Evolutionary conservation across 2,888 invertebrate genomes (phyloP).

Genomic region (Drosophila koepferae): DNA sequence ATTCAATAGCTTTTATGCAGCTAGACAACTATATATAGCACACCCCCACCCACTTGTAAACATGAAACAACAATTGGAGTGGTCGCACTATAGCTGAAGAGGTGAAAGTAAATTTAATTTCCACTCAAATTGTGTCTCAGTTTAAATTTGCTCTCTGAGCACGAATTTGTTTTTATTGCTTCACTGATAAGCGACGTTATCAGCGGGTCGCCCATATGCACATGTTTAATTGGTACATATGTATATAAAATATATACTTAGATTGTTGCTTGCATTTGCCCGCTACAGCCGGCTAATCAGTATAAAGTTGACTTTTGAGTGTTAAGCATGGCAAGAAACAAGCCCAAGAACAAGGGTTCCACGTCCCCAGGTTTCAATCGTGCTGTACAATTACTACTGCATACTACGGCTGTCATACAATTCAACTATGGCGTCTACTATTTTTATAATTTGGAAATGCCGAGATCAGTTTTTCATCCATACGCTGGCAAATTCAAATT

Average conservation of each 20-base stretch:
- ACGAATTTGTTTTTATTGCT: conserved; percentile 38
- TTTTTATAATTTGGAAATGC: conserved; percentile 88
- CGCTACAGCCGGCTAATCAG: conserved; percentile 57
- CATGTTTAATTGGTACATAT: neutral
- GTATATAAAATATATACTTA: conserved; percentile 21
- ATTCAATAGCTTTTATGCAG: conserved; percentile 37
- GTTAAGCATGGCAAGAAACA: conserved; percentile 64
- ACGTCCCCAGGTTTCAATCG: conserved; percentile 75
- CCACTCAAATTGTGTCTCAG: neutral
- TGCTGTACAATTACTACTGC: conserved; percentile 82
- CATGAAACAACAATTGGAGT: conserved; percentile 5
- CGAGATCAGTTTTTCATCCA: conserved; percentile 76
- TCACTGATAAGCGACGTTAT: conserved; percentile 55
- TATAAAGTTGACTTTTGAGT: conserved; percentile 49
- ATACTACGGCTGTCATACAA: conserved; percentile 88
- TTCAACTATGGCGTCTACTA: conserved; percentile 90
- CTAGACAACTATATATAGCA: conserved; percentile 57
- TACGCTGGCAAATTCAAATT: conserved; percentile 94
- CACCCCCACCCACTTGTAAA: neutral
- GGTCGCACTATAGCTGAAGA: neutral
- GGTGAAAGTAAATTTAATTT: conserved; percentile 40
- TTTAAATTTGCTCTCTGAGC: conserved; percentile 5
- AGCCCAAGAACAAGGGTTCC: conserved; percentile 64
- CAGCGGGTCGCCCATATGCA: conserved; percentile 23
- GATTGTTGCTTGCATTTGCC: conserved; percentile 11